phyloP scores from a whole-genome alignment of 2,797 vertebrate genomes.

The Amblyopsis hoosieri region DNA sequence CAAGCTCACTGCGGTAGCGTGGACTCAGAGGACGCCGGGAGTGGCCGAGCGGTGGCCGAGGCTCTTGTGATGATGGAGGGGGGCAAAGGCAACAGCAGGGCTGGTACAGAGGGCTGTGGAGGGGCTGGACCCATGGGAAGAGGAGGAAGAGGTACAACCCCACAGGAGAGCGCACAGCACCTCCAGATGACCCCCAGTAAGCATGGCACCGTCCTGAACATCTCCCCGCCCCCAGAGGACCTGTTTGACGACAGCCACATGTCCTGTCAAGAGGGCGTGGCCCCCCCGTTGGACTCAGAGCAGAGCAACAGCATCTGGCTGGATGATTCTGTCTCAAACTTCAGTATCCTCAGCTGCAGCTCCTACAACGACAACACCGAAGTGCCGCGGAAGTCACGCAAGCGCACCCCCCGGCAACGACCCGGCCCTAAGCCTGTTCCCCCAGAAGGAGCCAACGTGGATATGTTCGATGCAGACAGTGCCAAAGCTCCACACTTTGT shows the following conservation, averaged over 20 bases:
- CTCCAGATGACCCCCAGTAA: conserved; percentile 92
- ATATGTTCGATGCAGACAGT: conserved; percentile 98
- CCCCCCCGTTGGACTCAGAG: conserved; percentile 85
- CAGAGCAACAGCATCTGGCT: conserved; percentile 99
- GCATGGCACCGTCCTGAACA: conserved; percentile 93
- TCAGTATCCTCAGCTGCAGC: conserved; percentile 92
- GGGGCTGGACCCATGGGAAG: conserved; percentile 35
- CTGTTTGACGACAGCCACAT: conserved; percentile 95
- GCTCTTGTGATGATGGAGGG: conserved; percentile 56
- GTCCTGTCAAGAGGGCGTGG: conserved; percentile 94
- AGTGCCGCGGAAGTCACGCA: conserved; percentile 97
- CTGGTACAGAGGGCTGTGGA: conserved; percentile 49
- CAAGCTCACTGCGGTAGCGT: conserved; percentile 86
- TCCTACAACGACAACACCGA: conserved; percentile 99
- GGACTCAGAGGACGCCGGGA: conserved; percentile 82
- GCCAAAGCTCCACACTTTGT: conserved; percentile 99
- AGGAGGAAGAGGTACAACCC: conserved; percentile 57
- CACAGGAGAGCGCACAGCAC: conserved; percentile 76
- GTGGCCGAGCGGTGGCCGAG: conserved; percentile 81
- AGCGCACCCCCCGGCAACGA: conserved; percentile 95
- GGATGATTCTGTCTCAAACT: conserved; percentile 97
- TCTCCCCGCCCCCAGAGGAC: conserved; percentile 97
- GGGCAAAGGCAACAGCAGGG: conserved; percentile 51
- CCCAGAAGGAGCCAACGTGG: conserved; percentile 90
- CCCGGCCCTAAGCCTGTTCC: conserved; percentile 89